Percentiles rank a stretch among this genome's conserved stretches.
phyloP scores from a whole-genome alignment of 2,797 vertebrate genomes.

The Allobates femoralis region DNA sequence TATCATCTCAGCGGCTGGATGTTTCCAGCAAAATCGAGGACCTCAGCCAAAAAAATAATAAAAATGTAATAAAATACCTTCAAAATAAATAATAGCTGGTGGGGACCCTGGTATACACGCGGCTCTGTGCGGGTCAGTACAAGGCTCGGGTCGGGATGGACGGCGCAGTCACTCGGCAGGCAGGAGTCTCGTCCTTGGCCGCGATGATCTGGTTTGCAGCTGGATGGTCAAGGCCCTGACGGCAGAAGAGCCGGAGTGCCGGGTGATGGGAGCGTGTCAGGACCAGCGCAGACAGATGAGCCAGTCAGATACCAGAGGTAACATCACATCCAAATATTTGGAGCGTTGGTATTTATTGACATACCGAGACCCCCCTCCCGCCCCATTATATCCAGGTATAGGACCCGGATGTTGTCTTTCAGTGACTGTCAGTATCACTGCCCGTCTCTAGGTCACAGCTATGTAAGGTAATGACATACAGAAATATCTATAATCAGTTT shows the following conservation, averaged over 20 bases:
- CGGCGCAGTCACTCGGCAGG: neutral
- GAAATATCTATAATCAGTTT: constrained; percentile 71
- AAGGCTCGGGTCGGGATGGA: constrained; percentile 3
- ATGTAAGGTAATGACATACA: constrained; percentile 72
- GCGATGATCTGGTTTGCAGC: neutral
- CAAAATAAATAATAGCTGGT: neutral
- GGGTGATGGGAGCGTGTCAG: neutral
- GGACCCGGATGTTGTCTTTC: neutral
- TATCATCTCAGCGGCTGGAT: neutral
- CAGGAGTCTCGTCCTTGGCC: neutral
- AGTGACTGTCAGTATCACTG: neutral
- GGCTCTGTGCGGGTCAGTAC: constrained; percentile 13
- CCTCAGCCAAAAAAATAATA: neutral
- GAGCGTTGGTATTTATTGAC: neutral
- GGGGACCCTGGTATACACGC: neutral
- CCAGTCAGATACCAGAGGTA: neutral
- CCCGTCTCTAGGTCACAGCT: neutral
- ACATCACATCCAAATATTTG: neutral
- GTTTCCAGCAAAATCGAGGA: neutral
- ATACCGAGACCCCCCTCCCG: neutral
- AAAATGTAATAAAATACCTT: neutral
- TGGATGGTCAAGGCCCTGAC: neutral
- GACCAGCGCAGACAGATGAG: neutral
- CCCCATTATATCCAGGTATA: too few species aligned
- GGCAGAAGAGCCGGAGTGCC: neutral